Evolutionary conservation across 2,113 vertebrate genomes (phyloP).

Genomic region (Spheniscus mendiculus): DNA sequence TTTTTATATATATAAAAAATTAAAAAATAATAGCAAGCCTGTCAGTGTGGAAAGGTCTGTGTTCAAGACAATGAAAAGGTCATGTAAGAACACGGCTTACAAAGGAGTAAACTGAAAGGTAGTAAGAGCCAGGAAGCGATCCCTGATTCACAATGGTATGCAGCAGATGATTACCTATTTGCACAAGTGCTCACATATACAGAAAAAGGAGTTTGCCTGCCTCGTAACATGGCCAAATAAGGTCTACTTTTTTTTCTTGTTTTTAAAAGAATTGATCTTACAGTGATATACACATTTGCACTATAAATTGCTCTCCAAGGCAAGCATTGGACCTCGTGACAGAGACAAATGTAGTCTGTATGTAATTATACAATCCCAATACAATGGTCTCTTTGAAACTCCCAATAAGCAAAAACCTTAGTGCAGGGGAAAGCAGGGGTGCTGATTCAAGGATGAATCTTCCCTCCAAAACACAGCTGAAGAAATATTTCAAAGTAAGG

Average conservation of each 20-base stretch:
- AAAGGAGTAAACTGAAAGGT: background rate
- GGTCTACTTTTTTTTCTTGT: accelerated
- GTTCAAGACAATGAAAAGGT: background rate
- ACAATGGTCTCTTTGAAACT: background rate
- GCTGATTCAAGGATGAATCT: background rate
- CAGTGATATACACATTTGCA: background rate
- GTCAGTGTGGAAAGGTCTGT: background rate
- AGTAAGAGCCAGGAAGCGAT: background rate
- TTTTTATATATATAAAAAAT: background rate
- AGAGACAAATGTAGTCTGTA: background rate
- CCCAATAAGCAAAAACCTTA: background rate
- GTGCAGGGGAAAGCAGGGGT: background rate
- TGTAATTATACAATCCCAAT: background rate
- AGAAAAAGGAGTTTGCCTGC: background rate
- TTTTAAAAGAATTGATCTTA: background rate
- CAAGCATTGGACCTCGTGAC: background rate
- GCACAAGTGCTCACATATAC: background rate
- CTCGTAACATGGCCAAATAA: accelerated
- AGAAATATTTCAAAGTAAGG: background rate
- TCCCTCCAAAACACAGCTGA: background rate
- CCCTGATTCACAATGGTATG: accelerated
- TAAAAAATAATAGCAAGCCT: background rate
- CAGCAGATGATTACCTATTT: background rate
- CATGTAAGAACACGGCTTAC: background rate
- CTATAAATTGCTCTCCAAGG: background rate